Evolutionary conservation across 1,140 invertebrate genomes (phyloP), one percentile per base, ranked within the genome.

Genomic region (Macrostomum lignano): DNA sequence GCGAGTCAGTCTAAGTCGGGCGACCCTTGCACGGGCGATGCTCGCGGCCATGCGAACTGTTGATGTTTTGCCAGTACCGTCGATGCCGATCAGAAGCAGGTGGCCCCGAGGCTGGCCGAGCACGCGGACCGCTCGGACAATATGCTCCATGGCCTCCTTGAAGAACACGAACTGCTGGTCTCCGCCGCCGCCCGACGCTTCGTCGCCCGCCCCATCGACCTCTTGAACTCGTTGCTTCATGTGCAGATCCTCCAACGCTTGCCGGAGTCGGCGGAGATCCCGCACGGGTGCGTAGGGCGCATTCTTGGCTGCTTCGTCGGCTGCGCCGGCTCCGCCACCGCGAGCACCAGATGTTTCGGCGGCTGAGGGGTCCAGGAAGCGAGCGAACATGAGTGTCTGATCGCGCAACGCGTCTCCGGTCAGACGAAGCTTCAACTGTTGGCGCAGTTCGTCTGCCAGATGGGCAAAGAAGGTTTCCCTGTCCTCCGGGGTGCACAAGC

Each of bases 401-500:
- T 28, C 4, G 15, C 19, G 4, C 14, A 24, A 7, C 15, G 15
- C 19, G 4, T 28, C 17, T 46, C 34, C 59, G 64, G 43, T 68
- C 61, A 42, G 71, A 67, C 68, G 69, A 40, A 70, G 46, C 46
- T 76, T 73, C 46, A 76, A 74, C 52, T 72, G 62, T 44, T 66
- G 66, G n/a, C 68, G 71, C n/a, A 77, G 49, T 40, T 68, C 67
- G 22, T 70, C 68, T 32, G 67, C 65, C 25, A 77, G 55, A 35
- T 69, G 64, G 35, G 61, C 60, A 38, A 65, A 55, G 57, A 76
- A 77, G 64, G 68, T 70, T 26, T 68, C 65, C 37, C 66, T 63
- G 48, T 79, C 74, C 17, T 67, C 70, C 37, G 68, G 65, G 48
- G 73, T 69, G 15, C 70, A 69, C 1, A 81, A 61, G 7, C 74